Percentiles rank a stretch among this genome's conserved stretches.
phyloP scores from a whole-genome alignment of 1,140 invertebrate genomes.

The Apis dorsata region DNA sequence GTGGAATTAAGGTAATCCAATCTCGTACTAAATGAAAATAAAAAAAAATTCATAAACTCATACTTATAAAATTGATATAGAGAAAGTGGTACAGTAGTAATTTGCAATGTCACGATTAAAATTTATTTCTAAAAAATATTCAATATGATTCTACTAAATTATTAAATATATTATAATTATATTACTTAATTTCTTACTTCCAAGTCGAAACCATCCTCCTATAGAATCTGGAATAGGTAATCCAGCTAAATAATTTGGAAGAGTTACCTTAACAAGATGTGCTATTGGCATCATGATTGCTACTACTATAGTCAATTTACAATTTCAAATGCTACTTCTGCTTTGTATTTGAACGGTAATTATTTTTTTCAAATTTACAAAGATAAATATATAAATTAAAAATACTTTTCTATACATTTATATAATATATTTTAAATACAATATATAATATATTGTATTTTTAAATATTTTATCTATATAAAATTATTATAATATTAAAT shows the following conservation, averaged over 20 bases:
- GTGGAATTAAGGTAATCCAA: constrained; percentile 88
- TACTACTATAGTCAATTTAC: constrained; percentile 42
- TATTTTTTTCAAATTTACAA: neutral
- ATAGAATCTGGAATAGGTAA: constrained; percentile 88
- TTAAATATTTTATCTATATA: too few species aligned
- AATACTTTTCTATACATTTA: neutral
- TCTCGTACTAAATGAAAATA: constrained; percentile 83
- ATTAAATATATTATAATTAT: neutral
- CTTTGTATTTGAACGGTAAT: neutral
- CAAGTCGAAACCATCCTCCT: constrained; percentile 89
- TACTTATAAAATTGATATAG: neutral
- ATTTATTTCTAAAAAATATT: neutral
- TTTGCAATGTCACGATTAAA: constrained; percentile 18
- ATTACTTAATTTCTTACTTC: constrained; percentile 80
- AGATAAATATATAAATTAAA: neutral
- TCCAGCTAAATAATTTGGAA: constrained; percentile 88
- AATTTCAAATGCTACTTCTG: constrained; percentile 11
- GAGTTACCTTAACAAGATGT: constrained; percentile 85
- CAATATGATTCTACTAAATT: neutral
- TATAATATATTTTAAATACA: neutral
- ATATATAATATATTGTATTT: neutral
- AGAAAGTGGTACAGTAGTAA: neutral
- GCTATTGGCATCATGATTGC: constrained; percentile 86
- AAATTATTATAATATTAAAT: neutral
- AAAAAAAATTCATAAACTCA: neutral